phyloP scores from a whole-genome alignment of 2,797 vertebrate species.

The Tragelaphus oryx region DNA sequence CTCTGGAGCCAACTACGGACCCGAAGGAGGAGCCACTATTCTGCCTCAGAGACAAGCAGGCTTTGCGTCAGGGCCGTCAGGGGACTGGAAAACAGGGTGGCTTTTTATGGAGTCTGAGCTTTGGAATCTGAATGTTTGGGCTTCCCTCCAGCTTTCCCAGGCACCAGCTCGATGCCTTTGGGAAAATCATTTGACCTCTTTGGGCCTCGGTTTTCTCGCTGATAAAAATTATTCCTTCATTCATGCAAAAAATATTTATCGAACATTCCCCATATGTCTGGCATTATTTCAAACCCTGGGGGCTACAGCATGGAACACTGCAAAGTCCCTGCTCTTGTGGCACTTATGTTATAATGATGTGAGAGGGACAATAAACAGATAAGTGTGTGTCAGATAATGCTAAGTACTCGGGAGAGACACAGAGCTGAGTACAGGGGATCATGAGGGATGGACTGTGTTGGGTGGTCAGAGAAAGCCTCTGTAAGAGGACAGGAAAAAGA shows the following conservation, averaged over 20 bases:
- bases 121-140: not conserved
- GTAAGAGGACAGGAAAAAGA: not conserved
- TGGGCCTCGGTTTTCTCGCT: not conserved
- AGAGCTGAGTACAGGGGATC: too few species aligned
- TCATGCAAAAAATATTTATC: not conserved
- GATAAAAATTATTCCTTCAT: not conserved
- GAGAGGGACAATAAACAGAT: not conserved
- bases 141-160: not conserved
- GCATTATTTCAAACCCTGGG: not conserved
- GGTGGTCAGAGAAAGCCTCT: not conserved
- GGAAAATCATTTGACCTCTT: not conserved
- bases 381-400: not conserved
- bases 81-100: accelerated
- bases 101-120: not conserved
- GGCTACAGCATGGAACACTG: not conserved
- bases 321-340: not conserved
- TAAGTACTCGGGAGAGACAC: not conserved
- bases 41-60: not conserved
- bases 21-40: not conserved
- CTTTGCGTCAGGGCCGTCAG: not conserved
- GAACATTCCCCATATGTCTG: not conserved
- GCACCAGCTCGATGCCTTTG: not conserved
- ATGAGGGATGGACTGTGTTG: not conserved
- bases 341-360: not conserved
- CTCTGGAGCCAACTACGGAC: not conserved